phyloP scores from a whole-genome alignment of 2,888 invertebrate species.

The Emmelina monodactyla region DNA sequence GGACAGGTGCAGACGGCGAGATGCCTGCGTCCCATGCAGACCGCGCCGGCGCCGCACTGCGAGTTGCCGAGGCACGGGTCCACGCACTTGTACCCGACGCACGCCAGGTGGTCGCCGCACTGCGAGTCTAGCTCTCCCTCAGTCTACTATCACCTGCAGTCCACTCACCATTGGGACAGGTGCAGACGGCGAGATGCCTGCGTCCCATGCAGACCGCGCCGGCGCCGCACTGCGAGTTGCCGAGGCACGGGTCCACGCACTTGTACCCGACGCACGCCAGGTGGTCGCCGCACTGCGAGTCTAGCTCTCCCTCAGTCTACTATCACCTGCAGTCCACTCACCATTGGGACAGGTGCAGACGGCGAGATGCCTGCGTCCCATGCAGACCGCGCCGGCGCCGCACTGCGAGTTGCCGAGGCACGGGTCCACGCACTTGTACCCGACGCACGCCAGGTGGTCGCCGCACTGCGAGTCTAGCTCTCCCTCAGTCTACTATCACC shows the following conservation, averaged over 20 bases:
- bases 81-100: constrained; percentile 77
- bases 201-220: constrained; percentile 79
- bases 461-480: constrained; percentile 78
- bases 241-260: constrained; percentile 77
- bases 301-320: constrained; percentile 82
- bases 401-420: constrained; percentile 77
- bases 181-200: constrained; percentile 82
- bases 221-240: constrained; percentile 74
- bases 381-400: constrained; percentile 78
- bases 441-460: constrained; percentile 78
- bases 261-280: constrained; percentile 80
- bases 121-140: constrained; percentile 82
- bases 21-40: constrained; percentile 78
- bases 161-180: constrained; percentile 74
- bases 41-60: constrained; percentile 80
- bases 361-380: constrained; percentile 78
- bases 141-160: too few relatives aligned
- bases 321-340: too few relatives aligned
- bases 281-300: constrained; percentile 78
- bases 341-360: constrained; percentile 84
- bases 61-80: constrained; percentile 75
- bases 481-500: too few relatives aligned
- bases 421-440: constrained; percentile 77
- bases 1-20: constrained; percentile 85
- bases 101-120: constrained; percentile 77